phyloP scores from a whole-genome alignment of 2,797 vertebrate species.

The Lepus townsendii region DNA sequence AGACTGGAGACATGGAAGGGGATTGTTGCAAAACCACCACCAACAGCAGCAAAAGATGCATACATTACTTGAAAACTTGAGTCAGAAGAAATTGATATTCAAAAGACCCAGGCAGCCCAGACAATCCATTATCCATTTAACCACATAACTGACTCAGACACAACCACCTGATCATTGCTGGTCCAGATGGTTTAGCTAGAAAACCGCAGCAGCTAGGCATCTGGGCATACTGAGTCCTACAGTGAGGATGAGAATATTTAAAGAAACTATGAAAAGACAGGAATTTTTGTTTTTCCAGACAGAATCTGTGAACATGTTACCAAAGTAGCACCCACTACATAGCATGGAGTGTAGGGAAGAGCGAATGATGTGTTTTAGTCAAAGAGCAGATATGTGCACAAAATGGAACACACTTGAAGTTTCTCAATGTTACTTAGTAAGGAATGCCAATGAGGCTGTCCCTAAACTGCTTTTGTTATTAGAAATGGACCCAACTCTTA shows the following conservation, averaged over 20 bases:
- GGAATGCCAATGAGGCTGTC: background rate
- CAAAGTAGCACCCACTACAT: background rate
- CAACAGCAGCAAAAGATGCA: conserved; percentile 72
- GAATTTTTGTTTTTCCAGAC: conserved; percentile 37
- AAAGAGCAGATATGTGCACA: background rate
- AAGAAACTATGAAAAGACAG: background rate
- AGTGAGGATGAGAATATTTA: conserved; percentile 1
- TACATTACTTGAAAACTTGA: conserved; percentile 79
- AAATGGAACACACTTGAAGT: background rate
- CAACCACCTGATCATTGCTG: conserved; percentile 79
- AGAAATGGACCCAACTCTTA: background rate
- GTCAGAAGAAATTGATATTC: conserved; percentile 83
- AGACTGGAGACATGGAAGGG: background rate
- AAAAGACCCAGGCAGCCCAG: conserved; percentile 68
- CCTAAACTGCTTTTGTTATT: background rate
- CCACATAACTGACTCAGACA: conserved; percentile 82
- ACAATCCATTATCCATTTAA: conserved; percentile 84
- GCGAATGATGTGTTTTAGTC: background rate
- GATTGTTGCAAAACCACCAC: conserved; percentile 48
- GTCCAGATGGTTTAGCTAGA: conserved; percentile 74
- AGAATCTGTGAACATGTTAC: background rate
- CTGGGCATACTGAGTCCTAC: conserved; percentile 65
- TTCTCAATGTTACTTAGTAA: background rate
- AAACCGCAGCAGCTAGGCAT: conserved; percentile 73
- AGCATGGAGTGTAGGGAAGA: background rate